Percentiles rank a stretch among this genome's conserved stretches.
Conservation (phyloP, 2,888 invertebrate species). For the Dromius quadrimaculatus region DNA sequence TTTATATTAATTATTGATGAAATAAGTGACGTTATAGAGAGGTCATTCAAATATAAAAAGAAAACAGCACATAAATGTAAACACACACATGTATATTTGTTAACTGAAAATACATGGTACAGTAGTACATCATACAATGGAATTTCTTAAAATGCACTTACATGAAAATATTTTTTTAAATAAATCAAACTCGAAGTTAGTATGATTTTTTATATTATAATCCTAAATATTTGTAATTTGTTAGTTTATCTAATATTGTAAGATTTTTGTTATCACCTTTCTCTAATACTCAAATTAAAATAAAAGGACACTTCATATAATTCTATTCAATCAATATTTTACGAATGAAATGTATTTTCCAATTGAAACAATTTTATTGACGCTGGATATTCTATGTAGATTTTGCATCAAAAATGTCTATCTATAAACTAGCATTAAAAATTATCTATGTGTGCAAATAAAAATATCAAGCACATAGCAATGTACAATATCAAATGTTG, state of each 20-base stretch:
- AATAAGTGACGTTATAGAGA: not conserved
- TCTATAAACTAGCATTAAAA: constrained; percentile 56
- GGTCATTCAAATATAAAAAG: constrained; percentile 7
- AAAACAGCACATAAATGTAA: constrained; percentile 38
- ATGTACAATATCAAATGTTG: constrained; percentile 52
- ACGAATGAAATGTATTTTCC: constrained; percentile 28
- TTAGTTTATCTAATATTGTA: constrained; percentile 53
- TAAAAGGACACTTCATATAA: constrained; percentile 58
- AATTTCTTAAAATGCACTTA: constrained; percentile 51
- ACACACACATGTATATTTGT: constrained; percentile 53
- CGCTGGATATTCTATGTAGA: constrained; percentile 44
- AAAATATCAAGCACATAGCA: constrained; percentile 57
- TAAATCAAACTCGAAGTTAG: constrained; percentile 52
- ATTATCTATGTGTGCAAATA: constrained; percentile 58
- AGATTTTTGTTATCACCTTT: constrained; percentile 51
- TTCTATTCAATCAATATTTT: constrained; percentile 45
- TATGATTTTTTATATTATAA: constrained; percentile 47
- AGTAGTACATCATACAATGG: constrained; percentile 52
- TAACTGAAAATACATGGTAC: constrained; percentile 53
- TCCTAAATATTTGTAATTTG: constrained; percentile 53
- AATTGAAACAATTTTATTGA: constrained; percentile 37
- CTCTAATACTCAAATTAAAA: constrained; percentile 56
- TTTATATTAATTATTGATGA: not conserved
- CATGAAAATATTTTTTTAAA: constrained; percentile 52
- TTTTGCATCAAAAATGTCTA: constrained; percentile 51